Conservation (phyloP, 2,888 invertebrate species). For the Arctia plantaginis region DNA sequence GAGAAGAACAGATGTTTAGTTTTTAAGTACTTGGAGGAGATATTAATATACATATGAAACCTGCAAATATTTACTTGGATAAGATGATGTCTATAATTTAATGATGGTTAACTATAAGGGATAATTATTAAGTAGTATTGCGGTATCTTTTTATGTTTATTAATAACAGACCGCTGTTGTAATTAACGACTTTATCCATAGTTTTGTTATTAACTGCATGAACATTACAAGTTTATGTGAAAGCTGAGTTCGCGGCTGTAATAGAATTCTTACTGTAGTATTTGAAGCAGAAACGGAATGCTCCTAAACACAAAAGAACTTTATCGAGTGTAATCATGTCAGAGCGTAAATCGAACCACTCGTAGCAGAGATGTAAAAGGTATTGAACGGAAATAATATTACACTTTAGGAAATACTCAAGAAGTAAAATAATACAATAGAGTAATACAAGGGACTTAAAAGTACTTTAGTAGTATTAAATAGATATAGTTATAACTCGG, state of each 20-base stretch:
- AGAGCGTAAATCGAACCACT: conserved; percentile 54
- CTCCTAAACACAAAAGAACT: conserved; percentile 50
- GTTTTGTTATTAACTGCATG: conserved; percentile 30
- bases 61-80: conserved; percentile 24
- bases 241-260: conserved; percentile 26
- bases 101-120: conserved; percentile 1
- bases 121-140: conserved; percentile 8
- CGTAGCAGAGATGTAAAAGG: conserved; percentile 46
- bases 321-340: conserved; percentile 51
- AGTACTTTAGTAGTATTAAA: conserved; percentile 50
- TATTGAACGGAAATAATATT: conserved; percentile 43
- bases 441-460: conserved; percentile 47
- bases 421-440: conserved; percentile 40
- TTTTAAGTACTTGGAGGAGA: conserved; percentile 18
- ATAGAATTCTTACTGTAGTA: conserved; percentile 34
- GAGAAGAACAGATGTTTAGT: conserved; percentile 25
- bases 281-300: conserved; percentile 42
- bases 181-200: conserved; percentile 33
- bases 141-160: conserved; percentile 33
- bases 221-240: conserved; percentile 24
- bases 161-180: conserved; percentile 32
- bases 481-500: conserved; percentile 50
- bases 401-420: conserved; percentile 19
- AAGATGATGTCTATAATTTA: conserved; percentile 23
- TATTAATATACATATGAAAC: conserved; percentile 19